Evolutionary conservation across 2,113 vertebrate genomes (phyloP), one percentile per base, ranked within the genome.

Genomic region (Hystrix cristata): DNA sequence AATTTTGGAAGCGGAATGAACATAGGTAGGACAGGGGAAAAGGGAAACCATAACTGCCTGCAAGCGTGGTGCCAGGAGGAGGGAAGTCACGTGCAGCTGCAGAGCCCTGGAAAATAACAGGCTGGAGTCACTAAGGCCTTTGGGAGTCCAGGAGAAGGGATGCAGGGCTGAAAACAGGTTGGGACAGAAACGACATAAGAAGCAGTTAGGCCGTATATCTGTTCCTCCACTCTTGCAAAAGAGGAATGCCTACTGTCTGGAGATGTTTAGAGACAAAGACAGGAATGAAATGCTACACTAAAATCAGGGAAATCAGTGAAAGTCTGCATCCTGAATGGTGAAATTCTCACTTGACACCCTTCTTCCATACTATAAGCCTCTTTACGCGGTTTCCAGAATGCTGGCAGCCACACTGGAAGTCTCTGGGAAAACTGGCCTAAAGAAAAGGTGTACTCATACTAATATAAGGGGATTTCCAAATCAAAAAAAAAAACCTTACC

Each of bases 1-100:
- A 64, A 79, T 62, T 57, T 8, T 31, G 51, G 67, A 91, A 87
- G 83, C 93, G 64, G 48, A 71, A 64, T 72, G 81, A 69, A 55
- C 60, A 59, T 87, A 85, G 71, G 71, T 23, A 87, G 60, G 84
- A 46, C n/a, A 72, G 67, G n/a, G n/a, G 72, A 89, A 90, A 74
- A 80, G 0, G 7, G 76, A 96, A 94, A 74, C 34, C 76, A 88
- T 18, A 94, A 71, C 29, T 81, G 60, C 46, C 31, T 71, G 34
- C 55, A 85, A 90, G 60, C 79, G 67, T 64, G 25, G 11, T 0
- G 38, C 79, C 78, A 86, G 43, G 29, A 62, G 27, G 83, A 57
- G 23, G 53, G 43, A 7, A 81, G 89, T 46, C 65, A 7, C 79
- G 71, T 14, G 64, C 74, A 53, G 31, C 86, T 95, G 87, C 65